These are phyloP conservation scores for Grallaria varia DNA, from an alignment of 2,113 vertebrate genomes.

Conservation along the genomic window DNA sequence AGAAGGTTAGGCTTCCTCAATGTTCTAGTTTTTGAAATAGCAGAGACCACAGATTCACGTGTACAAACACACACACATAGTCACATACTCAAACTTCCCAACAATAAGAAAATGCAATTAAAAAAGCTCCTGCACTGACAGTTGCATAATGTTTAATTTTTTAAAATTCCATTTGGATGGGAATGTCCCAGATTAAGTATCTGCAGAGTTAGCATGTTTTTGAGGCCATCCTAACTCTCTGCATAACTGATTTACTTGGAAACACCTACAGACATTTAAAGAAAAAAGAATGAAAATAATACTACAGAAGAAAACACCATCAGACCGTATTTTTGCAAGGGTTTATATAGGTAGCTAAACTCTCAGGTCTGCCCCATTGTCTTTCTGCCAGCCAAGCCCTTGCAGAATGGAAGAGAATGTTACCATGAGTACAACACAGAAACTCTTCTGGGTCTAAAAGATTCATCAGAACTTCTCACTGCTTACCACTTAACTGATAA, in stretches of 20 bases:
- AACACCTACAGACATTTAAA: background rate
- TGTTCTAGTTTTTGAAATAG: background rate
- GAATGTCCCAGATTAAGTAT: background rate
- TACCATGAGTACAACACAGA: background rate
- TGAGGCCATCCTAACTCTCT: background rate
- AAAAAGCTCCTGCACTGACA: background rate
- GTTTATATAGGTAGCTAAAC: background rate
- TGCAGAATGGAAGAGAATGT: fast-evolving
- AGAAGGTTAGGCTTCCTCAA: background rate
- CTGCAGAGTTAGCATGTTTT: background rate
- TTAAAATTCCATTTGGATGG: background rate
- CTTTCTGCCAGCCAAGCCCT: background rate
- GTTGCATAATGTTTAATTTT: background rate
- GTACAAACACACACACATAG: background rate
- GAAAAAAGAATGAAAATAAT: background rate
- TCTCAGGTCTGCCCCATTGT: background rate
- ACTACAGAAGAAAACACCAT: background rate
- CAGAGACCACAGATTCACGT: fast-evolving
- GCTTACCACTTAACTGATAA: background rate
- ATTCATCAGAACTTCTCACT: background rate
- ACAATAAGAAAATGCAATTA: background rate
- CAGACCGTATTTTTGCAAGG: background rate
- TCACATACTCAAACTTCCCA: background rate
- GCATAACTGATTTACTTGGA: background rate
- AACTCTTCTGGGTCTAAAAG: background rate